phyloP scores from a whole-genome alignment of 2,113 vertebrate genomes.

The Pardalotus punctatus region DNA sequence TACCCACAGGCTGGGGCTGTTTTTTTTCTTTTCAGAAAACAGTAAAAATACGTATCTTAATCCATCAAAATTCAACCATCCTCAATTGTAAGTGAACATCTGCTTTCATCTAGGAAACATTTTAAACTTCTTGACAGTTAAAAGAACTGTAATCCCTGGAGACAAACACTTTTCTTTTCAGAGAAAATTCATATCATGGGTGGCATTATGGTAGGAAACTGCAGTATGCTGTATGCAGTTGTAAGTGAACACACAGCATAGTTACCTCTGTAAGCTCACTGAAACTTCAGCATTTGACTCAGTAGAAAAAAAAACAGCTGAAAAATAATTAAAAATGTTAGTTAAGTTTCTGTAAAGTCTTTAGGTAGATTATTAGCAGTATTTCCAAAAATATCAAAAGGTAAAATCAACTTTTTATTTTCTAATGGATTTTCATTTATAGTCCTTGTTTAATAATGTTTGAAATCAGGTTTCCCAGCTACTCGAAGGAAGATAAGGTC shows the following conservation, averaged over 20 bases:
- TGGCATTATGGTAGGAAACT: slow-evolving; percentile 13
- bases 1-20: neutral
- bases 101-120: slow-evolving; percentile 53
- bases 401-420: neutral
- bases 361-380: neutral
- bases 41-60: neutral
- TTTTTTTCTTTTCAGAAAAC: neutral
- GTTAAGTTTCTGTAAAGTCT: neutral
- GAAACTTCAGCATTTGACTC: neutral
- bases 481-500: neutral
- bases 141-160: slow-evolving; percentile 49
- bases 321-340: neutral
- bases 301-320: neutral
- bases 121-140: slow-evolving; percentile 71
- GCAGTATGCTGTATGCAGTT: neutral
- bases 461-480: neutral
- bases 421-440: neutral
- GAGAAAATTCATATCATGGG: slow-evolving; percentile 31
- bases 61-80: slow-evolving; percentile 35
- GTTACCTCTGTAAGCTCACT: neutral
- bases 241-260: slow-evolving; percentile 19
- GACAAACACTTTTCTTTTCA: slow-evolving; percentile 62
- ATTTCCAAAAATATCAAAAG: neutral
- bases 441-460: neutral
- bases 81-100: slow-evolving; percentile 50